These are phyloP conservation scores for Psylliodes chrysocephalus DNA, from an alignment of 2,888 invertebrate genomes.

Conservation along the genomic window DNA sequence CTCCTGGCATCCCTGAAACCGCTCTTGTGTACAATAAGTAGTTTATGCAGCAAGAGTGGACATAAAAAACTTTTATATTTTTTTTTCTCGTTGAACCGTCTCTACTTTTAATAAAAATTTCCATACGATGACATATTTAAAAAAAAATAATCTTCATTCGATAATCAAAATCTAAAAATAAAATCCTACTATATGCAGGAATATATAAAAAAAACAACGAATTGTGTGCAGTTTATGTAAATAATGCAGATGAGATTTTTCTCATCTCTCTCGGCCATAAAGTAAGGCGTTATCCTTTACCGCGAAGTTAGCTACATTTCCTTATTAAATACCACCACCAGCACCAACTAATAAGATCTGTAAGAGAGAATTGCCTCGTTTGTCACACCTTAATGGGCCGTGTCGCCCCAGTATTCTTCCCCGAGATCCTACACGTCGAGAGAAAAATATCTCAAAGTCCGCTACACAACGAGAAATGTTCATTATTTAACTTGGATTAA, in stretches of 20 bases:
- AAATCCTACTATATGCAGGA: no score
- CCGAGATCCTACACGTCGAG: slow-evolving; percentile 28
- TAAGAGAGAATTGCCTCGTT: slow-evolving; percentile 51
- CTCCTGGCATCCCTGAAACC: no score
- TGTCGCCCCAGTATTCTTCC: slow-evolving; percentile 39
- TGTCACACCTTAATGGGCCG: slow-evolving; percentile 49
- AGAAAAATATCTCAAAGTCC: slow-evolving; percentile 24
- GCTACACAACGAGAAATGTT: slow-evolving; percentile 15
- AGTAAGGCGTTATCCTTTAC: slow-evolving; percentile 62
- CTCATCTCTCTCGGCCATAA: slow-evolving; percentile 60
- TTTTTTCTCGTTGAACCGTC: no score
- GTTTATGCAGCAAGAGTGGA: no score
- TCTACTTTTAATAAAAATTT: no score
- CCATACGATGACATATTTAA: no score
- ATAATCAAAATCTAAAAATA: no score
- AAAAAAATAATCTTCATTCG: no score
- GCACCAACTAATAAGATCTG: slow-evolving; percentile 63
- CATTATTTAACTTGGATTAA: not conserved
- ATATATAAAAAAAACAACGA: slow-evolving; percentile 48
- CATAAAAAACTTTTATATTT: no score
- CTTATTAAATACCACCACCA: slow-evolving; percentile 64
- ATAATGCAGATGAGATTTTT: slow-evolving; percentile 66
- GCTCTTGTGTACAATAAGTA: no score
- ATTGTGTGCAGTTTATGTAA: slow-evolving; percentile 65
- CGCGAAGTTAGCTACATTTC: slow-evolving; percentile 63